Conservation (phyloP, 2,888 invertebrate genomes). For the Polydrusus tereticollis region DNA sequence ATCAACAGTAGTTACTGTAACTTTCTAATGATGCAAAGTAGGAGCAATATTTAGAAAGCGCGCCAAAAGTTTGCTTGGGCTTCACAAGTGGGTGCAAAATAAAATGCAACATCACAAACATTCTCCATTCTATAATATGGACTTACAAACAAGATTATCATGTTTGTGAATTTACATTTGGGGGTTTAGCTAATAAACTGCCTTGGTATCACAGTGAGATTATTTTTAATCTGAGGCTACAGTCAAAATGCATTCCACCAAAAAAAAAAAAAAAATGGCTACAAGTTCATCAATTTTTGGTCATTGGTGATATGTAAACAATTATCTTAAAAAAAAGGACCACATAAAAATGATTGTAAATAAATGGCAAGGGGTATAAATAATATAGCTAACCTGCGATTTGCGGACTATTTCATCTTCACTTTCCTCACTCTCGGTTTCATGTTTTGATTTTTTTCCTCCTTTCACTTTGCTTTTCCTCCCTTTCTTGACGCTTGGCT, state of each 20-base stretch:
- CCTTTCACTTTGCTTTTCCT: conserved; percentile 7
- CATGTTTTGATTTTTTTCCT: conserved; percentile 21
- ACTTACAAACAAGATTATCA: too few species aligned
- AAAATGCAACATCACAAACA: too few species aligned
- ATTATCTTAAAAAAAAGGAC: neutral
- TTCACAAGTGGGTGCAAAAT: too few species aligned
- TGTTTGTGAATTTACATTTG: too few species aligned
- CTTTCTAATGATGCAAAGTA: too few species aligned
- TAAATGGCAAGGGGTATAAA: neutral
- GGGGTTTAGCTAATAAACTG: too few species aligned
- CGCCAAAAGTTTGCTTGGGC: too few species aligned
- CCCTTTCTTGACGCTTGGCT: conserved; percentile 19
- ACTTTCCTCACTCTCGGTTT: neutral
- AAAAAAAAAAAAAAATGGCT: neutral
- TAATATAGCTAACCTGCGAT: neutral
- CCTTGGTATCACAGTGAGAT: too few species aligned
- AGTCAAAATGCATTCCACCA: neutral
- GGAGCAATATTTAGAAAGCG: too few species aligned
- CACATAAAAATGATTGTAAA: neutral
- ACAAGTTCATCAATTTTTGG: neutral
- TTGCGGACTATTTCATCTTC: conserved; percentile 1
- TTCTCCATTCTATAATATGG: too few species aligned
- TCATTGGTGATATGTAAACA: neutral
- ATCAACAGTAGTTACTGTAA: too few species aligned
- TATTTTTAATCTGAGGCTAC: too few species aligned